Evolutionary conservation across 1,140 invertebrate species (phyloP), one percentile per base, ranked within the genome.

Genomic region (Lycorma delicatula): DNA sequence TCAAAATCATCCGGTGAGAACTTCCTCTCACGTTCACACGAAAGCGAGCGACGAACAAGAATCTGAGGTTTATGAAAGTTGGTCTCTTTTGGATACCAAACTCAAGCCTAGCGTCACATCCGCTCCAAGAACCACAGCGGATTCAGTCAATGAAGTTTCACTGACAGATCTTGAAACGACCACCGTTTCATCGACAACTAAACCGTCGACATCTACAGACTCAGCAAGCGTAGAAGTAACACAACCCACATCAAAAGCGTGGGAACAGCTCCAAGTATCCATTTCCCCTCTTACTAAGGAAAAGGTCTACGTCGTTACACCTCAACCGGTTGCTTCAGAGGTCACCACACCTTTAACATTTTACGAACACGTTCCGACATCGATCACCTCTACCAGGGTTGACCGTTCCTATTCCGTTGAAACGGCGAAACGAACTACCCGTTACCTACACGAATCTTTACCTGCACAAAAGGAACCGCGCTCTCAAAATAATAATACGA

Each of bases 261-360:
- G 84, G 84, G 78, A 82, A 22, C 69, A 76, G 61, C 74, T 83
- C 54, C 76, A 83, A 67, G 78, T 85, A n/a, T 81, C 83, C 9
- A 81, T 85, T 62, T 82, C 83, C 2, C 78, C 83, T 27, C 70
- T 81, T 36, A 86, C 83, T 3, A 86, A 83, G 61, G 87, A 89
- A 71, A 84, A 84, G 69, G 78, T 88, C 0, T 87, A 87, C 63
- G 81, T 89, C 9, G 85, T 89, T 1, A 89, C 86, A 2, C 84
- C 85, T 7, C 79, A 83, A 58, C 75, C 83, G 20, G 49, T 57
- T 23, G 28, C 31, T 13, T 59, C 49, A 23, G 59, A 59, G 20
- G 59, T 61, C 13, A 58, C 60, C 16, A 65, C 64, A n/a, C 63
- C 66, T 16, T 20, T 28, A 1, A 20, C 12, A 6, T 16, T 5